Conservation (phyloP, 1,140 invertebrate genomes). For the Wiebesia pumilae region DNA sequence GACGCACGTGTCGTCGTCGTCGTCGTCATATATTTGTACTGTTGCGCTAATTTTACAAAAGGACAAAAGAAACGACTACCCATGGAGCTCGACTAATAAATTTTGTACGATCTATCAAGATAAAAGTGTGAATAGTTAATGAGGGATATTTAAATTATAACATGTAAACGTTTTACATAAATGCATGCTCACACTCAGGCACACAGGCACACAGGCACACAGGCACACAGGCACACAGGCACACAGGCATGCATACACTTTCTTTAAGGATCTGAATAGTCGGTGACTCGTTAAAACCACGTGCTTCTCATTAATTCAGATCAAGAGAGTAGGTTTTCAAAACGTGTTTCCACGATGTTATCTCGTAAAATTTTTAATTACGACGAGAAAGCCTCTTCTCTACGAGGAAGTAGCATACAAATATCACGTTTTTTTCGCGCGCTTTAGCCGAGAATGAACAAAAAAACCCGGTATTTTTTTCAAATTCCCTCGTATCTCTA, state of each 20-base stretch:
- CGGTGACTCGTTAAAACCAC: constrained; percentile 19
- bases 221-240: background rate
- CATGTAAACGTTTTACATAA: constrained; percentile 11
- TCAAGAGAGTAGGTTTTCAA: constrained; percentile 14
- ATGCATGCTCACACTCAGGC: background rate
- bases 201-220: background rate
- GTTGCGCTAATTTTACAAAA: background rate
- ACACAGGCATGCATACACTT: background rate
- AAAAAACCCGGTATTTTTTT: background rate
- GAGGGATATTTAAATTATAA: constrained; percentile 20
- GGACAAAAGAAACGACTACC: too few relatives aligned
- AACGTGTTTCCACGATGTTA: constrained; percentile 13
- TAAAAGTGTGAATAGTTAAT: constrained; percentile 9
- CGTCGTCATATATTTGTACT: too few relatives aligned
- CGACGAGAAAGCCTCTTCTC: background rate
- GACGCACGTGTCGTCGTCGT: too few relatives aligned
- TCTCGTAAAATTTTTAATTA: constrained; percentile 26
- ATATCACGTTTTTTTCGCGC: background rate
- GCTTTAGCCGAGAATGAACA: background rate
- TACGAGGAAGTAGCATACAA: background rate
- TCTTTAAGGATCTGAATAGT: constrained; percentile 5
- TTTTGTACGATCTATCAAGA: background rate
- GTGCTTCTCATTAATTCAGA: constrained; percentile 27
- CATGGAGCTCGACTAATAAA: background rate
- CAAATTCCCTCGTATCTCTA: background rate